Evolutionary conservation across 2,113 vertebrate species (phyloP), one percentile per base, ranked within the genome.

Genomic region (Nannobrachium achirus): DNA sequence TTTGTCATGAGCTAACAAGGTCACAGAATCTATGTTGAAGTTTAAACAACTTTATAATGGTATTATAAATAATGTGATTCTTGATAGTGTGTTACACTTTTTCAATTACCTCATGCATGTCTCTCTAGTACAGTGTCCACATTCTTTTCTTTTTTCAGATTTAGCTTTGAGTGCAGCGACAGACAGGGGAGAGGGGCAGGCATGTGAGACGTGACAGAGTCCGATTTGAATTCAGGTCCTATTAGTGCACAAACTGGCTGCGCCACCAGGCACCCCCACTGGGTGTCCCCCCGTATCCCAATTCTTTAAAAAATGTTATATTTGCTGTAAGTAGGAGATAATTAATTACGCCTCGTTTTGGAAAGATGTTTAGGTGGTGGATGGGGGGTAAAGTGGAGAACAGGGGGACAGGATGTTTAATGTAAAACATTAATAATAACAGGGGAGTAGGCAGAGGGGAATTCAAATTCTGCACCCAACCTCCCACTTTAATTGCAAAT

Each of bases 401-500:
- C 53, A 70, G 44, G 76, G 73, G 72, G 64, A 33, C 69, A 59
- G 77, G 74, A 81, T 84, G 76, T 88, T 87, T 87, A 88, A 91
- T 87, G 83, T 71, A 66, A 72, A 90, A 84, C 84, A 89, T 89
- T 88, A 88, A 90, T 91, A 90, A 91, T 85, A 90, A 80, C 81
- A 84, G 53, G 67, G 76, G 72, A 76, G 78, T 75, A 71, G 70
- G 76, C 77, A 56, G 69, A 46, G 76, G 75, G 83, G 86, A 90
- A 89, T 90, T 89, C 83, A 94, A 91, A 89, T 89, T 89, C 78
- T 82, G 78, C 76, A 89, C 78, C 84, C 87, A 83, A 75, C 91
- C 78, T 91, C 76, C 87, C 86, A 82, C 88, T 91, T 92, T 93
- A 92, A 94, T 94, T 93, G 91, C 89, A 91, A 91, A 93, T 93